Conservation (phyloP, 2,797 vertebrate species). For the Acestrorhynchus altus region DNA sequence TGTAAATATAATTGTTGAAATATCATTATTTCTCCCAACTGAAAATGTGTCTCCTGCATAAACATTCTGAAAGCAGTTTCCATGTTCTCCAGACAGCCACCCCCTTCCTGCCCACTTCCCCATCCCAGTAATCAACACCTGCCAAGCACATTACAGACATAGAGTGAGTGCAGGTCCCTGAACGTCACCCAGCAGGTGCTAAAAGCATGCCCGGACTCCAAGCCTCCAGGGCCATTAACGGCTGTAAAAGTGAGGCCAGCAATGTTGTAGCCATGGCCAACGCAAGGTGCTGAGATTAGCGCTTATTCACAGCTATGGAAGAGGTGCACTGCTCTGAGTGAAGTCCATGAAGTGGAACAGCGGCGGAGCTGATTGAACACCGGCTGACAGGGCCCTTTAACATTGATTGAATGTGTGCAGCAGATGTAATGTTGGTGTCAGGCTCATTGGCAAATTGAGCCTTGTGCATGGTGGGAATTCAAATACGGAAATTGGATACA, state of each 20-base stretch:
- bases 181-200: constrained; percentile 38
- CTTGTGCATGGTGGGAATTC: constrained; percentile 27
- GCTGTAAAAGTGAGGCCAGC: constrained; percentile 20
- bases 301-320: constrained; percentile 39
- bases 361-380: constrained; percentile 19
- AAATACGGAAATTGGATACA: constrained; percentile 25
- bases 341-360: constrained; percentile 21
- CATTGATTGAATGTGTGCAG: constrained; percentile 41
- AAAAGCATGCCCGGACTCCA: constrained; percentile 44
- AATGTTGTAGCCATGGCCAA: not conserved
- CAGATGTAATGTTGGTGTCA: constrained; percentile 31
- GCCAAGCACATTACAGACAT: constrained; percentile 34
- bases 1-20: not conserved
- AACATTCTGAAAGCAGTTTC: constrained; percentile 24
- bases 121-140: constrained; percentile 40
- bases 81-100: constrained; percentile 34
- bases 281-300: constrained; percentile 18
- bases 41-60: not conserved
- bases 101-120: constrained; percentile 22
- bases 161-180: constrained; percentile 21
- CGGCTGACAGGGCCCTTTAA: constrained; percentile 30
- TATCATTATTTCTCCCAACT: not conserved
- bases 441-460: constrained; percentile 46
- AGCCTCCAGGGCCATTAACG: constrained; percentile 26
- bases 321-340: constrained; percentile 17